Base-by-base conservation (phyloP, 2,797 vertebrate genomes). In the Balearica regulorum region DNA sequence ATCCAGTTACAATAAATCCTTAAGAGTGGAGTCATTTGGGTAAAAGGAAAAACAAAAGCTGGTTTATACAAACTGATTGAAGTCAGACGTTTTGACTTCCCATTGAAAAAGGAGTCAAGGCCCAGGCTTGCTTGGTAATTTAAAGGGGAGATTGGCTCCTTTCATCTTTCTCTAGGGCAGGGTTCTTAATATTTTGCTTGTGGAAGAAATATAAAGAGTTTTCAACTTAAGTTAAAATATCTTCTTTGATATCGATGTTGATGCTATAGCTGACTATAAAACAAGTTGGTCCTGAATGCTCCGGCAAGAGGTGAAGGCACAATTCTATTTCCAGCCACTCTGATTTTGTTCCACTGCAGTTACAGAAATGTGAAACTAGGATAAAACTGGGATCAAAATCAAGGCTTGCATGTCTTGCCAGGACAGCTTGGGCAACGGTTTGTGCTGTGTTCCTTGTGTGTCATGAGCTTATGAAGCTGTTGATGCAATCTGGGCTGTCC, bases 1-100 rank as follows among this genome's bases (percentile, higher is more conserved):
- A 97, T 97, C 97, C 97, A 96, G 97, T 97, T 97, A 98, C 97
- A 97, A 97, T 97, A 98, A 97, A 98, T 97, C 98, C 97, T 97
- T 97, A 97, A 97, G 96, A 98, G 96, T 90, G 91, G 95, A 97
- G 97, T 97, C 96, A 97, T 98, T 97, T 98, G 97, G 97, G 97
- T 97, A 97, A 97, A 97, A 97, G 95, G 95, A 96, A 96, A 97
- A 97, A 97, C 97, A 97, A 98, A 97, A 98, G 96, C 97, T 91
- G 96, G 96, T 97, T 97, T 97, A 97, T 94, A 94, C 94, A 97
- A 96, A 96, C 96, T 95, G 97, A 98, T 97, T 98, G 98, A 97
- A 98, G 97, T 97, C 96, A 96, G 96, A 93, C 93, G 54, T 97
- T 96, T 96, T 96, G 80, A 96, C 95, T 97, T 97, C 95, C 95